Percentiles rank a stretch among this genome's conserved stretches.
phyloP scores from a whole-genome alignment of 2,113 vertebrate genomes.

The Desmodus rotundus region DNA sequence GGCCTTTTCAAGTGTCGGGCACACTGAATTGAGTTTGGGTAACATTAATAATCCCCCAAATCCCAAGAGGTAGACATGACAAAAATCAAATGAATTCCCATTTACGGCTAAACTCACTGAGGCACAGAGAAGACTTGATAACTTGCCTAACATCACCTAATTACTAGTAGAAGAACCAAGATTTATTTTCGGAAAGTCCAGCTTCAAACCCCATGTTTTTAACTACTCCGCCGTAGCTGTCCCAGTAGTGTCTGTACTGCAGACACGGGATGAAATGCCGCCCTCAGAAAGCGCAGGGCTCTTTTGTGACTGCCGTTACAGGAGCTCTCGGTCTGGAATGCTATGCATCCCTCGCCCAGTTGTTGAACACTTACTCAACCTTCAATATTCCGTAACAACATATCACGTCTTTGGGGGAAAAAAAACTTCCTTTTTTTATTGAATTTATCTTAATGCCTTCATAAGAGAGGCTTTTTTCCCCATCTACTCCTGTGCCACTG shows the following conservation, averaged over 20 bases:
- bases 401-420: neutral
- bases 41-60: neutral
- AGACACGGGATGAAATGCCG: neutral
- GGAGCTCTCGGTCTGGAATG: neutral
- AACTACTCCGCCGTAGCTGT: accelerated
- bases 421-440: neutral
- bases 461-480: neutral
- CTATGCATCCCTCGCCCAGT: neutral
- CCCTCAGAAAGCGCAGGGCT: neutral
- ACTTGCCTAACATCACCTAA: neutral
- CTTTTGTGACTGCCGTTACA: too few species aligned
- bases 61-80: neutral
- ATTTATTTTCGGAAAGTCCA: neutral
- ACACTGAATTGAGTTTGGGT: neutral
- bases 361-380: neutral
- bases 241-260: neutral
- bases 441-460: neutral
- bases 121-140: neutral
- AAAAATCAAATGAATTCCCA: neutral
- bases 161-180: neutral
- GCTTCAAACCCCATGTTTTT: neutral
- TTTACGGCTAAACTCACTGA: neutral
- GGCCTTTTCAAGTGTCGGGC: neutral
- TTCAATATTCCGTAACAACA: neutral
- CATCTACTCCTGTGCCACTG: neutral